Base-by-base conservation (phyloP, 2,113 vertebrate genomes). In the Empidonax traillii region DNA sequence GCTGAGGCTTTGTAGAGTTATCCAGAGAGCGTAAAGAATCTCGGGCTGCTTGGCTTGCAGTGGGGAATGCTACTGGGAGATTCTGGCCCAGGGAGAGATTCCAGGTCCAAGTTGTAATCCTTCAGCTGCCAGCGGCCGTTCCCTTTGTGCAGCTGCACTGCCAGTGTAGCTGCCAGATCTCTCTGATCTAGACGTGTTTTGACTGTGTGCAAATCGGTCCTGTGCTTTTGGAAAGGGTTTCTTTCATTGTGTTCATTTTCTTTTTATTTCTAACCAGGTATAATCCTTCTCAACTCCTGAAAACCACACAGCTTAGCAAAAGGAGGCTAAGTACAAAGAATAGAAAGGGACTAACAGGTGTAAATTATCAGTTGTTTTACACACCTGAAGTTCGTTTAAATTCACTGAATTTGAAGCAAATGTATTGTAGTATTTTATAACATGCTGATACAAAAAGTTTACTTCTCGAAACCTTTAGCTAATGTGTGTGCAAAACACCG, bases 71-170 rank as follows among this genome's bases (percentile, higher is more conserved):
- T 7, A 39, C 76, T 76, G 51, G n/a, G 85, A 53, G 52, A 49
- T 86, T 39, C 37, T 52, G 73, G 58, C 69, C 51, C 43, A 37
- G 68, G n/a, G 56, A 81, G 52, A 37, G 46, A 72, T 68, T 44
- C 21, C 78, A 81, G 68, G 20, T 19, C 3, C 17, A 24, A 82
- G 27, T 77, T 82, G 43, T 81, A 63, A 65, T 74, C 68, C 43
- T 58, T 77, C 24, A 77, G 76, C 51, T 90, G 75, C 52, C 75
- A 59, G 76, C 0, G 0, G 35, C 67, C 1, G 0, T 27, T 66
- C 52, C n/a, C 79, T 55, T 59, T 67, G 51, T 83, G 85, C 33
- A 46, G 59, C 61, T 72, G 47, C 68, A 24, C 23, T 69, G 55
- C 11, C 27, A 14, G 17, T 55, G 55, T n/a, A 49, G 79, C 79